Base-by-base conservation (phyloP, 2,797 vertebrate species). In the Poeciliopsis infans region DNA sequence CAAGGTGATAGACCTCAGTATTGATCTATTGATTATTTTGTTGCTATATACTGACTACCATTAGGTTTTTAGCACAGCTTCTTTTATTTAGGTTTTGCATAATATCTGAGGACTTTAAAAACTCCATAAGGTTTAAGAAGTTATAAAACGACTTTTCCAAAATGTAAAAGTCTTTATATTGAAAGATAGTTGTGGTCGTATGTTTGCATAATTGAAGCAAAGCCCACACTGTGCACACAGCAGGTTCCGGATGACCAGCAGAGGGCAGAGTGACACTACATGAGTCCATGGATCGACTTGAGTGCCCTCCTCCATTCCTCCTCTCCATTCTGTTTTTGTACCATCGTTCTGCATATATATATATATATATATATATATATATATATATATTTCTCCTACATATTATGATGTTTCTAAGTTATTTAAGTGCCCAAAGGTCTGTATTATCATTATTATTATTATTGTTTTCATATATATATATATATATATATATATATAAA, bases 311-410 rank as follows among this genome's bases (percentile, higher is more conserved):
- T 70, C 68, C 68, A n/a, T n/a, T n/a, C n/a, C n/a, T n/a, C n/a
- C n/a, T n/a, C n/a, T n/a, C n/a, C n/a, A n/a, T n/a, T n/a, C n/a
- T n/a, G 49, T 61, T 28, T 28, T 75, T 74, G 47, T 61, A 43
- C 11, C 0, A 71, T 84, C 64, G 76, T 84, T 76, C 18, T 74
- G 31, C n/a, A 16, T 85, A 81, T 73, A 49, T 68, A n/a, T 7
- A 41, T 41, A 41, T 41, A 39, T 39, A 39, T 39, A 39, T 39
- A 41, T 41, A 41, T 41, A 41, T 7, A 41, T 31, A 31, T 31
- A 31, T 31, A 31, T 31, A 31, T 31, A 31, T 31, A 31, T n/a
- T n/a, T n/a, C n/a, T n/a, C n/a, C n/a, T n/a, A n/a, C n/a, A n/a
- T n/a, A n/a, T n/a, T n/a, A n/a, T n/a, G n/a, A n/a, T n/a, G n/a